Conservation (phyloP, 1,140 invertebrate species). For the Temnothorax curvispinosus region DNA sequence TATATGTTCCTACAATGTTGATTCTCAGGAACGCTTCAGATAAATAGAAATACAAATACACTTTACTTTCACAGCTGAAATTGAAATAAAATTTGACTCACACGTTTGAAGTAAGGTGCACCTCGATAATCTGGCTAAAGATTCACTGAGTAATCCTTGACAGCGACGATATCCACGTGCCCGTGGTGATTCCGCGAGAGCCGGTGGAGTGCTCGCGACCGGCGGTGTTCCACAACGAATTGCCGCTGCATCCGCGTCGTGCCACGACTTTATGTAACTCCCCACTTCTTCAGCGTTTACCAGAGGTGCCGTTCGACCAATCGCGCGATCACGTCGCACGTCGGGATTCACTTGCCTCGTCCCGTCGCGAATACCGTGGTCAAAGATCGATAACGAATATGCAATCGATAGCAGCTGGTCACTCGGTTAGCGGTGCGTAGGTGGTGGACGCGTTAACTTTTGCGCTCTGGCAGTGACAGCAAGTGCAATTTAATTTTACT, state of each 20-base stretch:
- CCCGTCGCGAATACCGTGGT: constrained; percentile 10
- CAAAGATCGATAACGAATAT: constrained; percentile 55
- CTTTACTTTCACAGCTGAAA: background rate
- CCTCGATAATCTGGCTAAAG: background rate
- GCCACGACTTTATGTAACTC: constrained; percentile 63
- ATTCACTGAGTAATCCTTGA: constrained; percentile 11
- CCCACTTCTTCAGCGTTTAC: constrained; percentile 46
- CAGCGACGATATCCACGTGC: constrained; percentile 62
- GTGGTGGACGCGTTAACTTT: constrained; percentile 15
- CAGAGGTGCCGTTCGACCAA: constrained; percentile 36
- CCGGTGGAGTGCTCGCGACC: constrained; percentile 20
- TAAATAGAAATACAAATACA: background rate
- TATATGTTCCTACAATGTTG: background rate
- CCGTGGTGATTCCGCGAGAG: constrained; percentile 4
- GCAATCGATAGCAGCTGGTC: constrained; percentile 34
- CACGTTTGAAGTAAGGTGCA: constrained; percentile 32
- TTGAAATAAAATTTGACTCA: background rate
- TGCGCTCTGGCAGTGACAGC: background rate
- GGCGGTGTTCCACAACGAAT: constrained; percentile 34
- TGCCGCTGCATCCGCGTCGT: constrained; percentile 7
- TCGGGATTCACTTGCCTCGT: constrained; percentile 53
- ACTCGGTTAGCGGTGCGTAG: constrained; percentile 22
- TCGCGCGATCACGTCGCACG: constrained; percentile 49
- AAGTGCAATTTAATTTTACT: constrained; percentile 17
- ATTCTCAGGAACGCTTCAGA: background rate